These are phyloP conservation scores for Drosophila ogumai DNA, from an alignment of 1,140 invertebrate genomes.

Conservation along the genomic window DNA sequence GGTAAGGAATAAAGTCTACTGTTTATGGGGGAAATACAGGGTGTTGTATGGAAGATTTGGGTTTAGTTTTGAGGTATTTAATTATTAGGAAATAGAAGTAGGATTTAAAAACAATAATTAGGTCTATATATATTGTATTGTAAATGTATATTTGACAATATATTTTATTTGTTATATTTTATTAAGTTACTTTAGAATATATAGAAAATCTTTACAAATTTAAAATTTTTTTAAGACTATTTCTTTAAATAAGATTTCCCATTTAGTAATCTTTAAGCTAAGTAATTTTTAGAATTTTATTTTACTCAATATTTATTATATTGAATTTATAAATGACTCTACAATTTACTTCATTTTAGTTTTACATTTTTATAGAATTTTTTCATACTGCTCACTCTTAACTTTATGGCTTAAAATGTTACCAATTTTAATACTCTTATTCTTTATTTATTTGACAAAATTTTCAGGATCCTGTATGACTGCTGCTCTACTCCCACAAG, in stretches of 20 bases:
- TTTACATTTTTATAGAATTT: too few species aligned
- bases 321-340: background rate
- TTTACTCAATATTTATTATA: background rate
- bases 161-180: background rate
- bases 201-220: background rate
- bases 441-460: background rate
- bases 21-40: conserved; percentile 47
- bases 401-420: too few species aligned
- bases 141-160: background rate
- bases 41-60: conserved; percentile 10
- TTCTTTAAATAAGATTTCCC: too few species aligned
- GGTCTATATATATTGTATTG: too few species aligned
- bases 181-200: background rate
- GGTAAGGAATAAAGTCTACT: conserved; percentile 32
- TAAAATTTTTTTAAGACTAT: too few species aligned
- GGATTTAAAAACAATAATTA: too few species aligned
- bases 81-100: background rate
- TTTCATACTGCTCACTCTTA: background rate
- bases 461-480: conserved; percentile 40
- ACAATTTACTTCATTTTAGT: background rate
- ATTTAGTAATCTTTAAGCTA: background rate
- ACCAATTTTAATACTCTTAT: background rate
- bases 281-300: background rate
- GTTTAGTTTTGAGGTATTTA: background rate
- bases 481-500: conserved; percentile 11